Conservation (phyloP, 1,140 invertebrate species). For the Eufriesea mexicana region DNA sequence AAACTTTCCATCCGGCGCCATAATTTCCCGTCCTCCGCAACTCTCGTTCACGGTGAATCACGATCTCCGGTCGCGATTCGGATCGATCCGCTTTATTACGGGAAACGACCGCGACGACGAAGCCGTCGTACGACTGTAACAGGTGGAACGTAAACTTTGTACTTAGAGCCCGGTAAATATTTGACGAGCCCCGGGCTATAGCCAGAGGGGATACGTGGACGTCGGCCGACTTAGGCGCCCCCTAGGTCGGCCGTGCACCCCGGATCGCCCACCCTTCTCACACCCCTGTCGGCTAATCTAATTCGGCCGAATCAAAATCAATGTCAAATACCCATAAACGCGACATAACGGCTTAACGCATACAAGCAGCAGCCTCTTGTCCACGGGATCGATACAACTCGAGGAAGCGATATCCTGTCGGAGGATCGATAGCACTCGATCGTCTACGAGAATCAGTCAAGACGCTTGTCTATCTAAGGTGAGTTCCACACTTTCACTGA, state of each 20-base stretch:
- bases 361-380: slow-evolving; percentile 6
- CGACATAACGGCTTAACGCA: slow-evolving; percentile 52
- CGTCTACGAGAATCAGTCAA: neutral
- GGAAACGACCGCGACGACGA: too few species aligned
- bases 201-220: slow-evolving; percentile 20
- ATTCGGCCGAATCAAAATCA: slow-evolving; percentile 56
- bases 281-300: slow-evolving; percentile 36
- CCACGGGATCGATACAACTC: neutral
- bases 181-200: slow-evolving; percentile 42
- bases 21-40: neutral
- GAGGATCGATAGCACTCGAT: neutral
- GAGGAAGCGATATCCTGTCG: neutral
- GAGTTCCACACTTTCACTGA: too few species aligned
- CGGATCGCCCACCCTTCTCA: slow-evolving; percentile 14
- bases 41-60: neutral
- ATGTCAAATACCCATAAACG: slow-evolving; percentile 65
- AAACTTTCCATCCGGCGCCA: neutral
- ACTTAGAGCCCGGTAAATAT: slow-evolving; percentile 63
- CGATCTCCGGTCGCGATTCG: neutral
- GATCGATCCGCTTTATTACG: slow-evolving; percentile 21
- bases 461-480: neutral
- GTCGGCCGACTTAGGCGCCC: slow-evolving; percentile 9
- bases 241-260: too few species aligned
- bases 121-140: slow-evolving; percentile 35
- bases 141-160: slow-evolving; percentile 68